Evolutionary conservation across 2,113 vertebrate species (phyloP), one percentile per base, ranked within the genome.

Genomic region (Cephalopterus ornatus): DNA sequence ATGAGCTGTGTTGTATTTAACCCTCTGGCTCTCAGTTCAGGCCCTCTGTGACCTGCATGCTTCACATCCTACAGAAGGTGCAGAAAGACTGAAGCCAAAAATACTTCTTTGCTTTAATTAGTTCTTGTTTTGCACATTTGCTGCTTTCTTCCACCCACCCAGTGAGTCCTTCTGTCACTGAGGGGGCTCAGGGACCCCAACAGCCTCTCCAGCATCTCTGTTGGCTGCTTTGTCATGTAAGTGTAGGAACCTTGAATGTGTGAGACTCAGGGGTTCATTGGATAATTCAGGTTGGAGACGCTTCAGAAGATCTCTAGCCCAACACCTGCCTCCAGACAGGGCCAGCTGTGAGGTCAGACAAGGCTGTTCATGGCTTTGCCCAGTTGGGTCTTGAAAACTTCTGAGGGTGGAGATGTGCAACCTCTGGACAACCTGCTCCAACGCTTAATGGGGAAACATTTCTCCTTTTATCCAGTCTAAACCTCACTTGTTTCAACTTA

Each of bases 361-460:
- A 70, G 26, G 20, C 32, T 23, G 21, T 23, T 41, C 50, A 3
- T 7, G 24, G 42, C 49, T 65, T 55, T 68, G n/a, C 59, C 20
- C 46, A 30, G 1, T 0, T 33, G 41, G 18, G 5, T 62, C 68
- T 37, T 65, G 49, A 39, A 58, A 41, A 41, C 18, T 6, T 46
- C 49, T 17, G 19, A 44, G 50, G 30, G 26, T 30, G 76, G 46
- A 63, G 27, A 47, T 39, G 30, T 21, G 46, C 33, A 68, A 0
- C 24, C 5, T 28, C 42, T 53, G 46, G 33, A 11, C 17, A 32
- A 10, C 5, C 37, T 47, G 47, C 30, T 28, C 32, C 0, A 0
- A 2, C 24, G 72, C 26, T 28, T 8, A 26, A 46, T 5, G 8
- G 19, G 41, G 55, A 70, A 90, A 49, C 24, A 6, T 21, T 66